Evolutionary conservation across 2,888 invertebrate species (phyloP).

Genomic region (Uloborus plumipes): DNA sequence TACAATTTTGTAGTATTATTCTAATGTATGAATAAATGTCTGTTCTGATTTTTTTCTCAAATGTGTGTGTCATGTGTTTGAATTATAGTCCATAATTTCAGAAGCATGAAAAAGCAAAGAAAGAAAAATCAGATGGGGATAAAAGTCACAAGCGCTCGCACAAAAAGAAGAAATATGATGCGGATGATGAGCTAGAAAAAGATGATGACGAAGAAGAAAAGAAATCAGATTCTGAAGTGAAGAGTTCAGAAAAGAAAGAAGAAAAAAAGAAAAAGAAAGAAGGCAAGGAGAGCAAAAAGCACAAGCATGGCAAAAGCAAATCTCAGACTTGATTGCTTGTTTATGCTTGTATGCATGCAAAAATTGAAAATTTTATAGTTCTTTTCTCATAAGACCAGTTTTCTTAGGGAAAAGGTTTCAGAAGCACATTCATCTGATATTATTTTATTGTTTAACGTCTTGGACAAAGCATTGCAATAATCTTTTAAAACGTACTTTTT

Average conservation of each 20-base stretch:
- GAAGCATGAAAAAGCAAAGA: slow-evolving; percentile 50
- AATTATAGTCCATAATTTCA: not conserved
- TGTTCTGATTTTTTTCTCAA: not conserved
- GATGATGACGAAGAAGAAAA: slow-evolving; percentile 64
- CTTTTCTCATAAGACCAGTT: slow-evolving; percentile 11
- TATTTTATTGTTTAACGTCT: no score
- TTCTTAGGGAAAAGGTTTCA: no score
- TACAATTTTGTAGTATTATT: no score
- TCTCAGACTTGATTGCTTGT: slow-evolving; percentile 26
- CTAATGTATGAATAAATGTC: no score
- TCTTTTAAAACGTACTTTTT: no score
- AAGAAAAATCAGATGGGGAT: slow-evolving; percentile 38
- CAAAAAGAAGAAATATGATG: slow-evolving; percentile 75
- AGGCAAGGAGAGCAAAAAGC: slow-evolving; percentile 59
- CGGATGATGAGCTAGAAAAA: slow-evolving; percentile 75
- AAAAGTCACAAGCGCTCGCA: slow-evolving; percentile 33
- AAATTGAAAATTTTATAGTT: slow-evolving; percentile 30
- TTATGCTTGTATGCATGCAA: slow-evolving; percentile 26
- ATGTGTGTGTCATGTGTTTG: not conserved
- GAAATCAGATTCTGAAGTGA: slow-evolving; percentile 55
- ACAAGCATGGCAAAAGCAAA: slow-evolving; percentile 53
- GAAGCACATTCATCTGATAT: no score
- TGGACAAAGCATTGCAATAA: no score
- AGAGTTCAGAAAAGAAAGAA: slow-evolving; percentile 52
- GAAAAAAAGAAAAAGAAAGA: slow-evolving; percentile 48